Evolutionary conservation across 2,888 invertebrate genomes (phyloP), one percentile per base, ranked within the genome.

Genomic region (Antitype chi): DNA sequence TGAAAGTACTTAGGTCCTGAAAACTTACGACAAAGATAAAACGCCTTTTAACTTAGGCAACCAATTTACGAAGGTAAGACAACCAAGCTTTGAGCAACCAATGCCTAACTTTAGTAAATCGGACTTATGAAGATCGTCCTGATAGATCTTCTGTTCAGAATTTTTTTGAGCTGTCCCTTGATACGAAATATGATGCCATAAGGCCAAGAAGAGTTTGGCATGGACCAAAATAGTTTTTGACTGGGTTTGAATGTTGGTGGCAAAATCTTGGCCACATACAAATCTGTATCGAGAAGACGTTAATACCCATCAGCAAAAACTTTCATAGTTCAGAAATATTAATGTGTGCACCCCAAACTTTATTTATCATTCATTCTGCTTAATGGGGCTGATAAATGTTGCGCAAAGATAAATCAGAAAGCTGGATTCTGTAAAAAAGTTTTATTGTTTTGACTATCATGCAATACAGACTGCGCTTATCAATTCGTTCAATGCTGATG

Each of bases 311-410:
- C 13, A 20, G 23, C 32, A 47, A 59, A 28, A 57, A 32, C n/a
- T 47, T 55, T 25, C 11, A 4, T 11, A 47, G 53, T 15, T 78
- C 20, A 55, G 52, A 25, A 32, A 53, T 20, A 17, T 11, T 49
- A 25, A 32, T 52, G 11, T 7, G 9, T 49, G 47, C 32, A 72
- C 73, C 7, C 15, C 20, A 15, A 81, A 64, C 17, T 63, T 38
- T 71, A 64, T 80, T 52, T 71, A 80, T 32, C 43, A 63, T 32
- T 43, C 5, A 63, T 32, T 80, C 74, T 73, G 47, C 55, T 60
- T 60, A 81, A 81, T 81, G 59, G 74, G 53, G 15, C 74, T 66
- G 81, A 81, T 81, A 81, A 78, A 38, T 60, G 15, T 23, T 66
- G 59, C 81, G 28, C 32, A 28, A 60, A 66, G 74, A 81, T 78